phyloP scores from a whole-genome alignment of 2,888 invertebrate genomes.

The Rhamphomyia laevipes region DNA sequence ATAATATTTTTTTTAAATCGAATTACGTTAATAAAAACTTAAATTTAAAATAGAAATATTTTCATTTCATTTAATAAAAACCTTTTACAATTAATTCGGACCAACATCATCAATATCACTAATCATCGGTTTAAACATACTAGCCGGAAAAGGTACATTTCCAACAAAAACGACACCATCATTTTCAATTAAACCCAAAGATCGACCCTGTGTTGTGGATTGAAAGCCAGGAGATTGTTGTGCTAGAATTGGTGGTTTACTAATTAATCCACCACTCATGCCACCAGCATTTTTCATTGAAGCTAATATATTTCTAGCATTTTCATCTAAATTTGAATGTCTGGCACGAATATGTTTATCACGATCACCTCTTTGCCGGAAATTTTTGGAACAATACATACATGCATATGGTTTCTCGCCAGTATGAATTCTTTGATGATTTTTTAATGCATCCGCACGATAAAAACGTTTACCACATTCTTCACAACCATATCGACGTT shows the following conservation, averaged over 20 bases:
- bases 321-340: constrained; percentile 37
- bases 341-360: constrained; percentile 46
- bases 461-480: constrained; percentile 52
- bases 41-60: no score
- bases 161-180: constrained; percentile 21
- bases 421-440: constrained; percentile 48
- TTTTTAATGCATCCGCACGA: constrained; percentile 51
- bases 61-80: no score
- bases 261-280: constrained; percentile 17
- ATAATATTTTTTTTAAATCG: no score
- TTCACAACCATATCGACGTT: constrained; percentile 50
- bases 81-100: no score
- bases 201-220: neutral
- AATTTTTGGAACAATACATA: constrained; percentile 40
- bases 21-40: no score
- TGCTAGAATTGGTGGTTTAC: constrained; percentile 7
- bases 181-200: neutral
- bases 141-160: constrained; percentile 24
- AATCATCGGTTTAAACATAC: constrained; percentile 24
- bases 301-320: constrained; percentile 17
- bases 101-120: constrained; percentile 19
- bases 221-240: neutral
- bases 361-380: constrained; percentile 45
- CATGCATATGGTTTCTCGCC: constrained; percentile 46
- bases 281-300: constrained; percentile 5